Base-by-base conservation (phyloP, 2,797 vertebrate genomes). In the Sebastes taczanowskii region DNA sequence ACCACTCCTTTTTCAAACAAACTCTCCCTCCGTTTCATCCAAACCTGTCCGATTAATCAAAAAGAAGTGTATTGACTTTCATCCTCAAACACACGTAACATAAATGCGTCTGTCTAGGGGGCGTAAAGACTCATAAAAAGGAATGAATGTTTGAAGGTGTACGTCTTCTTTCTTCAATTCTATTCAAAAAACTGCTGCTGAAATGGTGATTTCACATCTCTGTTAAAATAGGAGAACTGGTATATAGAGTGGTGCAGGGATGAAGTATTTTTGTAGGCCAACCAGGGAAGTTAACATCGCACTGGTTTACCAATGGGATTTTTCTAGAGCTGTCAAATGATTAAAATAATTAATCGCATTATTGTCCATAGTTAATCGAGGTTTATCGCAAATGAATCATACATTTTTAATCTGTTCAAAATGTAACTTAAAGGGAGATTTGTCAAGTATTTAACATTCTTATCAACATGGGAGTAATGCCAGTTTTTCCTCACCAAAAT, bases 11-110 rank as follows among this genome's bases (percentile, higher is more conserved):
- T 76, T 27, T 73, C 62, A 75, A 77, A 85, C 59, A 77, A 2
- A 20, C 11, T 53, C 55, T 55, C 52, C 8, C 27, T 32, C 42
- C 4, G 55, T 71, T 46, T 64, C 22, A 11, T 67, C 70, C 55
- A 65, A 65, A 76, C 61, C 9, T 81, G 72, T 84, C 81, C 42
- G 69, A 76, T 74, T 55, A 74, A 81, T 86, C 64, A 74, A 56
- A 70, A 67, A 64, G 7, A 77, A 52, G 11, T 7, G 32, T 52
- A 23, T 58, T 70, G 75, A 63, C 80, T 72, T 86, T 87, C 34
- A 82, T 64, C 59, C 77, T 86, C 52, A 77, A 55, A 76, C 38
- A 63, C 34, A 46, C n/a, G 25, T 70, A 53, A 67, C 25, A 55
- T 52, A 63, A 84, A 78, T 65, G 14, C 23, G n/a, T 76, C 42